These are phyloP conservation scores for Pachyseris speciosa DNA, from an alignment of 64 coral and sea anemone genomes.

Conservation along the genomic window DNA sequence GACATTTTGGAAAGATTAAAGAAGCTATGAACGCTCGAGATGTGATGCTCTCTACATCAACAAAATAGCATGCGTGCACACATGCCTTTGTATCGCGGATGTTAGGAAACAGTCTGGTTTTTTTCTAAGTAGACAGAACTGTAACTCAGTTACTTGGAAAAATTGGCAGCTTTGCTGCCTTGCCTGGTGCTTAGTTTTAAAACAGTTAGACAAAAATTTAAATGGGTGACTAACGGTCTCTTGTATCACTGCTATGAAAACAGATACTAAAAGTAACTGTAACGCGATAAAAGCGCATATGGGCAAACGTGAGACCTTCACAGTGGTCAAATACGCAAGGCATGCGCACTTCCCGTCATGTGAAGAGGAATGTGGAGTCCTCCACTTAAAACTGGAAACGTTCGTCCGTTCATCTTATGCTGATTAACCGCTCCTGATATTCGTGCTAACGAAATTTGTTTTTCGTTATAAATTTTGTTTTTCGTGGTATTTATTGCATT, in stretches of 20 bases:
- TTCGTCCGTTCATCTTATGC: too few species aligned
- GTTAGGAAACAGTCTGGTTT: background rate
- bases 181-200: background rate
- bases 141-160: background rate
- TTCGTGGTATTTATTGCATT: background rate
- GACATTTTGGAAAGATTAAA: slow-evolving; percentile 87
- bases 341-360: background rate
- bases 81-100: background rate
- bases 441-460: background rate
- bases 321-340: background rate
- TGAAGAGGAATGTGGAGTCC: too few species aligned
- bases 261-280: background rate
- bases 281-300: background rate
- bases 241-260: background rate
- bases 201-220: background rate
- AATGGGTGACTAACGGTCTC: background rate
- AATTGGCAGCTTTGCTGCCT: background rate
- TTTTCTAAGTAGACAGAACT: background rate
- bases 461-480: background rate
- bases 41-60: background rate
- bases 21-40: slow-evolving; percentile 48
- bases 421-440: too few species aligned
- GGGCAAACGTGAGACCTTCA: background rate
- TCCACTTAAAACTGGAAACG: too few species aligned
- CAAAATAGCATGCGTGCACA: background rate